Conservation (phyloP, 2,113 vertebrate genomes). For the Uropsilus gracilis region DNA sequence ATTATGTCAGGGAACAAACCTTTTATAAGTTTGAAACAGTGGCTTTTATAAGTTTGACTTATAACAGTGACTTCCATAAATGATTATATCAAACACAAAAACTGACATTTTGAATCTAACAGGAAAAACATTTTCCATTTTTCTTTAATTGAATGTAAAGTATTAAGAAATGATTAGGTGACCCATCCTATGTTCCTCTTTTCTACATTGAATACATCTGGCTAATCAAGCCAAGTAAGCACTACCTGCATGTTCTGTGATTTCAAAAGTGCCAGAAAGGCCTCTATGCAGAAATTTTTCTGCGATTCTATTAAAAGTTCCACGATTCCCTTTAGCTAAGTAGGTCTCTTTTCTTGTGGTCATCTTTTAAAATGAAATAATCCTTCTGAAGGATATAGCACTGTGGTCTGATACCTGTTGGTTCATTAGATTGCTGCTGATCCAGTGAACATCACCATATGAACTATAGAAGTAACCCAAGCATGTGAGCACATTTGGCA, state of each 20-base stretch:
- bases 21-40: background rate
- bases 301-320: background rate
- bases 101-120: background rate
- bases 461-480: background rate
- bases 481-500: background rate
- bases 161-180: background rate
- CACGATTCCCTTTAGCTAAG: background rate
- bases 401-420: background rate
- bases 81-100: background rate
- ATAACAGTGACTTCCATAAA: background rate
- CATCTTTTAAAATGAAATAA: background rate
- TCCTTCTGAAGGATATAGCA: background rate
- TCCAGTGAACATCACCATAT: background rate
- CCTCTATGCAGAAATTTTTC: background rate
- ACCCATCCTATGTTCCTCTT: background rate
- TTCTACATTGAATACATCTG: background rate
- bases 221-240: background rate
- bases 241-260: background rate
- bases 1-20: background rate
- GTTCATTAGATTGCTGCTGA: background rate
- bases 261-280: background rate
- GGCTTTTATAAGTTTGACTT: too few species aligned
- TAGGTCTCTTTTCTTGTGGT: background rate
- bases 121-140: slow-evolving; percentile 12
- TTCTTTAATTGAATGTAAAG: background rate